Evolutionary conservation across 2,113 vertebrate species (phyloP).

Genomic region (Triplophysa rosa): DNA sequence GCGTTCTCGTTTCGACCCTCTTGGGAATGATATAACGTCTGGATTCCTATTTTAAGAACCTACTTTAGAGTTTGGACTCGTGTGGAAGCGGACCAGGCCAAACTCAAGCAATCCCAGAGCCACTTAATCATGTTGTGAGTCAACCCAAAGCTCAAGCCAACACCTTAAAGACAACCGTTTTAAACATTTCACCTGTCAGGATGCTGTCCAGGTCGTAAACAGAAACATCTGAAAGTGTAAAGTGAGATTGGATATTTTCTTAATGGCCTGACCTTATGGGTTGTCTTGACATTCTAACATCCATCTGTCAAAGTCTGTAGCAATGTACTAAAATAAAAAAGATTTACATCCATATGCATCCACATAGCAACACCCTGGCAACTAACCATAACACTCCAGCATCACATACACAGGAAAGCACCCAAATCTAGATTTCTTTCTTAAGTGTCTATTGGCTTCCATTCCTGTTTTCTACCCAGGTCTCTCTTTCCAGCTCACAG

Average conservation of each 20-base stretch:
- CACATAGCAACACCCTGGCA: neutral
- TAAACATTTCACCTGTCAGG: neutral
- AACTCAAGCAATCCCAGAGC: neutral
- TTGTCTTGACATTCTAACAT: neutral
- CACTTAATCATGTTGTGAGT: neutral
- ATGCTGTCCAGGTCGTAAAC: neutral
- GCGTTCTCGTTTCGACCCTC: neutral
- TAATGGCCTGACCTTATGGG: neutral
- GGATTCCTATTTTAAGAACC: slow-evolving; percentile 24
- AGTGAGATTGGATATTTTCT: neutral
- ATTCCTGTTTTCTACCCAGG: neutral
- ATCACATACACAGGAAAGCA: neutral
- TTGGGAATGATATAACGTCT: slow-evolving; percentile 6
- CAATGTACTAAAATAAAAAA: neutral
- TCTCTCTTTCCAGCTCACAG: neutral
- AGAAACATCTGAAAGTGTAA: neutral
- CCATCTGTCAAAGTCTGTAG: neutral
- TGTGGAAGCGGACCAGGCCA: neutral
- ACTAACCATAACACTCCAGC: too few species aligned
- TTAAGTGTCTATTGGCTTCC: neutral
- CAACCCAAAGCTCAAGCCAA: neutral
- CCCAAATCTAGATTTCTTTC: neutral
- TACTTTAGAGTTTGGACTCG: slow-evolving; percentile 3
- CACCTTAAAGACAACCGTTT: neutral
- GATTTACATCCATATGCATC: too few species aligned